Conservation (phyloP, 2,888 invertebrate genomes). For the Eristalis pertinax region DNA sequence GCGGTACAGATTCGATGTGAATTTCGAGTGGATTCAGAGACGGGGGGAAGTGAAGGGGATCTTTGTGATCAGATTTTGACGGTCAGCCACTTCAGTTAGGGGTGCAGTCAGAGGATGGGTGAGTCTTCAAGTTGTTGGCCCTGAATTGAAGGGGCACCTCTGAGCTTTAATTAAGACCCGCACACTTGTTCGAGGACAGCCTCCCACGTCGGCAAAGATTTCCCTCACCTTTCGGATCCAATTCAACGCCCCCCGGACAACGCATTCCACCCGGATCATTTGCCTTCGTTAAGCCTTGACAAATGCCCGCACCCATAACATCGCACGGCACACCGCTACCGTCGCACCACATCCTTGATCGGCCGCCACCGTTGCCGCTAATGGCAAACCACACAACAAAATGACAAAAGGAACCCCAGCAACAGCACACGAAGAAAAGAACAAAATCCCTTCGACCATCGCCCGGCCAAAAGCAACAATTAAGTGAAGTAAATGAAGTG, state of each 20-base stretch:
- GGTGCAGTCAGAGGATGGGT: too few species aligned
- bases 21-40: not conserved
- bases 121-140: too few species aligned
- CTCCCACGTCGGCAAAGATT: too few species aligned
- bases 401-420: conserved; percentile 6
- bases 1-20: not conserved
- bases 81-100: too few species aligned
- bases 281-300: conserved; percentile 16
- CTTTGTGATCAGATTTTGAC: too few species aligned
- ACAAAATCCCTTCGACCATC: conserved; percentile 36
- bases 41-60: too few species aligned
- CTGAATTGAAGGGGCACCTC: too few species aligned
- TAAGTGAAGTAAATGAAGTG: conserved; percentile 62
- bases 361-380: not conserved
- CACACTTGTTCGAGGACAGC: too few species aligned
- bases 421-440: not conserved
- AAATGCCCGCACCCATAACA: conserved; percentile 27
- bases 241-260: not conserved
- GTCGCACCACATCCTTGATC: conserved; percentile 43
- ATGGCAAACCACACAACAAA: conserved; percentile 7
- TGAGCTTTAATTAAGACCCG: too few species aligned
- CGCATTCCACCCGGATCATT: not conserved
- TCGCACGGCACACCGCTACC: conserved; percentile 16
- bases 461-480: conserved; percentile 57
- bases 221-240: not conserved